Evolutionary conservation across 2,888 invertebrate genomes (phyloP).

Genomic region (Gandaritis pyraliata): DNA sequence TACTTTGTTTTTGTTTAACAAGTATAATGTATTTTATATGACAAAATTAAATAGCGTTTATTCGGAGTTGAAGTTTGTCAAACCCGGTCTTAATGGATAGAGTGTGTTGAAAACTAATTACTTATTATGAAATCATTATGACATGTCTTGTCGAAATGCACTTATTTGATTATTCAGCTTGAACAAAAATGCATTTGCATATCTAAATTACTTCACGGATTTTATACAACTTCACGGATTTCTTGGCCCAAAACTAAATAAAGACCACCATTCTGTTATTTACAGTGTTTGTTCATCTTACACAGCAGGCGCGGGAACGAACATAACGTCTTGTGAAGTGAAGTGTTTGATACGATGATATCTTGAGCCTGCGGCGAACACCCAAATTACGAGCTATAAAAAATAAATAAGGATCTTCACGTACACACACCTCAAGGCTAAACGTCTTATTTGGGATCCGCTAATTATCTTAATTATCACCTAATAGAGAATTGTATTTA

Average conservation of each 20-base stretch:
- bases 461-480: conserved; percentile 21
- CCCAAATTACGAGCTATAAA: conserved; percentile 21
- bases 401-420: conserved; percentile 20
- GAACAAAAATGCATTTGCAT: no score
- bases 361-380: conserved; percentile 16
- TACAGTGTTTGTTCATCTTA: conserved; percentile 6
- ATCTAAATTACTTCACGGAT: no score
- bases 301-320: conserved; percentile 14
- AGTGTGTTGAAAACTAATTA: no score
- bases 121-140: no score
- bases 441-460: conserved; percentile 12
- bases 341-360: conserved; percentile 22
- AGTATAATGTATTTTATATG: no score
- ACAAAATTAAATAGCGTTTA: no score
- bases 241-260: neutral
- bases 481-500: conserved; percentile 5
- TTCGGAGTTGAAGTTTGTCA: no score
- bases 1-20: no score
- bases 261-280: neutral
- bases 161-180: no score
- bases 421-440: conserved; percentile 12
- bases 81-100: no score
- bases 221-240: neutral
- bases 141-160: no score
- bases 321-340: conserved; percentile 9